Evolutionary conservation across 2,888 invertebrate genomes (phyloP), one percentile per base, ranked within the genome.

Genomic region (Litoditis marina): DNA sequence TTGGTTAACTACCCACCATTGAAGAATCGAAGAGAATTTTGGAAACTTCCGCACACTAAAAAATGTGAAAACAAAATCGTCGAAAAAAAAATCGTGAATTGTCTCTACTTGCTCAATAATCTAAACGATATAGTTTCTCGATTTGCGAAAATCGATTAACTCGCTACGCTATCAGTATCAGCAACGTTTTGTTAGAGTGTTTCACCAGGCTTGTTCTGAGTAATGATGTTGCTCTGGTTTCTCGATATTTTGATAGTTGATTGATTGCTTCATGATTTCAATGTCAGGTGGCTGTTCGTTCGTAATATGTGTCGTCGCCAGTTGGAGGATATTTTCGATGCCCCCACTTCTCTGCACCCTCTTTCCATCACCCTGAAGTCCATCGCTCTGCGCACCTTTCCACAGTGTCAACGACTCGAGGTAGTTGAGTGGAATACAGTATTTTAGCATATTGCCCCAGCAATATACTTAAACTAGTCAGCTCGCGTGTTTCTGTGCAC

Each of bases 351-450:
- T 16, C 27, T 32, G 16, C 60, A 60, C 22, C 60, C 60, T 22
- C 34, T 60, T 39, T 60, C 60, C 1, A 39, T 60, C 42, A 47
- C 36, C 25, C 52, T 51, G 19, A 60, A 60, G 31, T 60, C 60
- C 7, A 39, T 60, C 30, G 60, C 60, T 31, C 51, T 47, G 19
- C 19, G 60, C 13, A 60, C 44, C 16, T 34, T 60, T 16, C 60
- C 60, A 8, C 39, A 60, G 22, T 60, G 60, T 42, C 42, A 28
- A 4, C 34, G 52, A 27, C 44, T 51, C 11, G 31, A 60, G 60
- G 60, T 60, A 11, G 19, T 8, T 11, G 11, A 36, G 7, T n/a
- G n/a, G n/a, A n/a, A n/a, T n/a, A n/a, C n/a, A n/a, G n/a, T n/a
- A n/a, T n/a, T n/a, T n/a, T n/a, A n/a, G n/a, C n/a, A n/a, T n/a